Percentiles rank a stretch among this genome's conserved stretches.
phyloP scores from a whole-genome alignment of 1,140 invertebrate genomes.

The Hylaeus volcanicus region DNA sequence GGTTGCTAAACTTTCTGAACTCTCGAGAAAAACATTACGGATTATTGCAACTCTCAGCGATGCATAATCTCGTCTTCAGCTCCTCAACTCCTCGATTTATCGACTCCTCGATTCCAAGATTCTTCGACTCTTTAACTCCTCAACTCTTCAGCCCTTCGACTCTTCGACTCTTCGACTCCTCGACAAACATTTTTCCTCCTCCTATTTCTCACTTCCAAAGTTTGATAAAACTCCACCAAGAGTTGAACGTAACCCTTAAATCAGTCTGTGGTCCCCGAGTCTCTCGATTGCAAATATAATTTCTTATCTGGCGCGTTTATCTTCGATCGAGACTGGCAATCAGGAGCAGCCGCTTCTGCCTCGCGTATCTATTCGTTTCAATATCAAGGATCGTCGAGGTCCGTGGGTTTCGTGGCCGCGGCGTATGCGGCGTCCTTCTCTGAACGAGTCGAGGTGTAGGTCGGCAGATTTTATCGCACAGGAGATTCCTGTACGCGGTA shows the following conservation, averaged over 20 bases:
- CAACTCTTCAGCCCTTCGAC: too few species aligned
- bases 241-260: not conserved
- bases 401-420: not conserved
- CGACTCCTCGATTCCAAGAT: too few species aligned
- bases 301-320: slow-evolving; percentile 17
- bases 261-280: not conserved
- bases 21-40: too few species aligned
- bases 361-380: slow-evolving; percentile 42
- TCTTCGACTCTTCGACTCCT: too few species aligned
- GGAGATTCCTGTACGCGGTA: slow-evolving; percentile 63
- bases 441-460: slow-evolving; percentile 60
- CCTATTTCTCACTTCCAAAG: too few species aligned
- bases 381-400: slow-evolving; percentile 31
- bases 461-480: slow-evolving; percentile 67
- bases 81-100: too few species aligned
- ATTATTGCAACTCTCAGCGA: too few species aligned
- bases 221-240: too few species aligned
- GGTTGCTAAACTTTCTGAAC: too few species aligned
- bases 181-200: too few species aligned
- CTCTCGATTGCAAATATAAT: not conserved
- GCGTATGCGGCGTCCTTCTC: slow-evolving; percentile 39
- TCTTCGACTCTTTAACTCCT: too few species aligned
- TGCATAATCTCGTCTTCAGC: too few species aligned
- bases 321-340: slow-evolving; percentile 25
- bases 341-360: slow-evolving; percentile 19